phyloP scores from a whole-genome alignment of 2,888 invertebrate genomes.

The Mythimna vitellina region DNA sequence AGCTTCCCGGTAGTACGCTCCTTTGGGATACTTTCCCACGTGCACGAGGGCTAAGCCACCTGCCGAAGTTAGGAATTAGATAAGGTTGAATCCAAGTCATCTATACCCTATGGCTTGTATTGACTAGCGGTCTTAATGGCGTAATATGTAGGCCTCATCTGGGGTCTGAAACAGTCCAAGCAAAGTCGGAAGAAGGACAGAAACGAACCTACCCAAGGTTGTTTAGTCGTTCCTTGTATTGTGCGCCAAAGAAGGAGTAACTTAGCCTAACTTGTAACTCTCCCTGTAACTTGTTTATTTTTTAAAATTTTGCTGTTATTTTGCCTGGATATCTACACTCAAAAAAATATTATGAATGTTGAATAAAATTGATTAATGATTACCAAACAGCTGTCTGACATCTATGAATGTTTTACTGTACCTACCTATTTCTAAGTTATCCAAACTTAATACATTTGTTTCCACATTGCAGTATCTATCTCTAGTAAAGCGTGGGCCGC shows the following conservation, averaged over 20 bases:
- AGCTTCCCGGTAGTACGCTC: not conserved
- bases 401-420: slow-evolving; percentile 25
- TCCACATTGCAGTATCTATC: slow-evolving; percentile 69
- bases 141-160: not conserved
- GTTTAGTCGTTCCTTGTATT: no score
- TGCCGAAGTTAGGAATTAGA: not conserved
- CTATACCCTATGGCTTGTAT: not conserved
- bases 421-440: slow-evolving; percentile 24
- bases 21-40: not conserved
- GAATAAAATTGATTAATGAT: slow-evolving; percentile 42
- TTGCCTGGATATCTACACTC: not conserved
- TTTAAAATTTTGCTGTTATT: no score
- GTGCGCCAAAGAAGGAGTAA: no score
- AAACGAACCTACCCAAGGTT: not conserved
- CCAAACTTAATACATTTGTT: slow-evolving; percentile 57
- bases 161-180: not conserved
- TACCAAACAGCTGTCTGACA: slow-evolving; percentile 32
- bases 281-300: no score
- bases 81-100: not conserved
- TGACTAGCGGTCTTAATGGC: not conserved
- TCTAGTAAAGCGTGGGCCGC: slow-evolving; percentile 78
- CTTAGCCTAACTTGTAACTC: no score
- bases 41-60: not conserved
- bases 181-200: not conserved
- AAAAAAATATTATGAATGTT: slow-evolving; percentile 16